Percentiles rank a stretch among this genome's conserved stretches.
Evolutionary conservation across 2,888 invertebrate species (phyloP).

Genomic region (Rhimphoctona megacephalus): DNA sequence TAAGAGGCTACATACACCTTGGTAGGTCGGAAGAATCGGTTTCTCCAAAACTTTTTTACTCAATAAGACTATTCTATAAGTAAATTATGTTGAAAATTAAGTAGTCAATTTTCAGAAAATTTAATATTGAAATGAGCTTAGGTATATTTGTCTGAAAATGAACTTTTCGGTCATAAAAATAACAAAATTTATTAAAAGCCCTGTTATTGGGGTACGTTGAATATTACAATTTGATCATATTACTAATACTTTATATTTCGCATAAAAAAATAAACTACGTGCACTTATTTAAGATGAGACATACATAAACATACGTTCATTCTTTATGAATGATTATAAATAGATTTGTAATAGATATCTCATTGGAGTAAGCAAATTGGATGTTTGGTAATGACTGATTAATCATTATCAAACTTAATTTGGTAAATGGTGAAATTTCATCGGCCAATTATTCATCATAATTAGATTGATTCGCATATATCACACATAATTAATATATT

Average conservation of each 20-base stretch:
- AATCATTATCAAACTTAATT: not conserved
- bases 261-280: not conserved
- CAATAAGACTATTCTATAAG: not conserved
- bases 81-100: not conserved
- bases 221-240: not conserved
- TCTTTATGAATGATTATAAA: not conserved
- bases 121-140: not conserved
- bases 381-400: not conserved
- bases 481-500: not conserved
- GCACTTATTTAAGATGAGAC: not conserved
- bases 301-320: not conserved
- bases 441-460: not conserved
- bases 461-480: not conserved
- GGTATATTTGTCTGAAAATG: not conserved
- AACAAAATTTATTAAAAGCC: no score
- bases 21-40: constrained; percentile 23
- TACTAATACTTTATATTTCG: not conserved
- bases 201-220: not conserved
- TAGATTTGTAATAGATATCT: not conserved
- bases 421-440: not conserved
- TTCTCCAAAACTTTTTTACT: constrained; percentile 20
- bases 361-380: not conserved
- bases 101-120: not conserved
- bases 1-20: not conserved
- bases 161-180: not conserved